Evolutionary conservation across 2,797 vertebrate genomes (phyloP).

Genomic region (Merluccius polli): DNA sequence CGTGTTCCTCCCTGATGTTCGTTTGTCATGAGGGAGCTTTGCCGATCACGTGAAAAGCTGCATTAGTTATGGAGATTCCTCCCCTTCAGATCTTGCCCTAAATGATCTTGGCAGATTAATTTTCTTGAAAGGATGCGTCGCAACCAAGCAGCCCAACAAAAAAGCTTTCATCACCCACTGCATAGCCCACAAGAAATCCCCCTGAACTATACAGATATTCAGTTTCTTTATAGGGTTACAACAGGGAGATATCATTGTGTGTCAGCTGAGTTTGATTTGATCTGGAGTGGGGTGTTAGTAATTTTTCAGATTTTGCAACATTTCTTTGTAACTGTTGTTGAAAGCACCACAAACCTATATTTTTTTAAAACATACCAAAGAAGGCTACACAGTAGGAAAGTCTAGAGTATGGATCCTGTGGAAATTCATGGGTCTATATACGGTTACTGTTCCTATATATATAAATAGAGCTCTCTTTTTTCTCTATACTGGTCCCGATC

Average conservation of each 20-base stretch:
- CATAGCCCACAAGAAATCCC: not conserved
- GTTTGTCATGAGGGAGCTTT: slow-evolving; percentile 19
- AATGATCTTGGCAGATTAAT: slow-evolving; percentile 15
- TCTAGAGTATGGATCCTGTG: not conserved
- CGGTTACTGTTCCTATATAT: not conserved
- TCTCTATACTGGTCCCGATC: not conserved
- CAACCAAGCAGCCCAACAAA: not conserved
- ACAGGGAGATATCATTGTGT: too few relatives aligned
- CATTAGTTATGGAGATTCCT: slow-evolving; percentile 24
- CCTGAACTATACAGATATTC: not conserved
- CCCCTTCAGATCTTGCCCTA: slow-evolving; percentile 28
- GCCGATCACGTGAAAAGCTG: slow-evolving; percentile 8
- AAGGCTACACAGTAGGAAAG: not conserved
- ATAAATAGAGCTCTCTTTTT: not conserved
- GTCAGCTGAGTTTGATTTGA: not conserved
- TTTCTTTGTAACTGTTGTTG: not conserved
- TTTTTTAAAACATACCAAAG: not conserved
- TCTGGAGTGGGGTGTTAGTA: too few relatives aligned
- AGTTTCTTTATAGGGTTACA: not conserved
- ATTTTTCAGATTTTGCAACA: not conserved
- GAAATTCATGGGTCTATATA: not conserved
- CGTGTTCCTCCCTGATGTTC: slow-evolving; percentile 15
- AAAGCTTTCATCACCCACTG: slow-evolving; percentile 7
- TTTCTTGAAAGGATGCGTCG: slow-evolving; percentile 18
- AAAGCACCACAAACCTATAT: not conserved